phyloP scores from a whole-genome alignment of 2,888 invertebrate genomes.

The Nemurella pictetii region DNA sequence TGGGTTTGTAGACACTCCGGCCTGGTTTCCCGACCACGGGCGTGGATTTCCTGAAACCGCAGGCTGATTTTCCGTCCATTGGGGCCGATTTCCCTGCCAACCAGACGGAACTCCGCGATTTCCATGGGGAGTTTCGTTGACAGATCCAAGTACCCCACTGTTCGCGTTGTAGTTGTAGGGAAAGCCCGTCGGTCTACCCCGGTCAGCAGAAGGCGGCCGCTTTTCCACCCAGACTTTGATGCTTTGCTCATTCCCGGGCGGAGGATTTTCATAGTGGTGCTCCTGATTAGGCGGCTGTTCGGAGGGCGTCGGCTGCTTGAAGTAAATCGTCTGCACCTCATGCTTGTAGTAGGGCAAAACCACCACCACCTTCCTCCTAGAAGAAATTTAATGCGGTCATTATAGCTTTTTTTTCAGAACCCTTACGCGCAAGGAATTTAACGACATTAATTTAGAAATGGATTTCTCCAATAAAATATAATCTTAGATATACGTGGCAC shows the following conservation, averaged over 20 bases:
- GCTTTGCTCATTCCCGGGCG: not conserved
- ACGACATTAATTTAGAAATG: too few relatives aligned
- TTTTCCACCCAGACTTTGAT: not conserved
- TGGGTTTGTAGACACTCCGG: not conserved
- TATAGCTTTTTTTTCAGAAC: too few relatives aligned
- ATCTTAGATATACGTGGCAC: too few relatives aligned
- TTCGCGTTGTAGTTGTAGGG: not conserved
- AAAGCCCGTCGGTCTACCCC: not conserved
- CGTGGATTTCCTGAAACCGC: not conserved
- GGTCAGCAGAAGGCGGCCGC: not conserved
- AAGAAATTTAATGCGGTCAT: too few relatives aligned
- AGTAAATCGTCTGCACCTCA: not conserved
- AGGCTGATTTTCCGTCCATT: not conserved
- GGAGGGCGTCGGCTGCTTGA: not conserved
- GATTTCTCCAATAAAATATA: not conserved
- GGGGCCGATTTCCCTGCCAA: not conserved
- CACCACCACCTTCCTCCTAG: not conserved
- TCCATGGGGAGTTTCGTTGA: not conserved
- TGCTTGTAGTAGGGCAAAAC: not conserved
- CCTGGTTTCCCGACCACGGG: not conserved
- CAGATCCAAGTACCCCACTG: not conserved
- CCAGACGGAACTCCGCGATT: not conserved
- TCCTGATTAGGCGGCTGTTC: not conserved
- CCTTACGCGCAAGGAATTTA: not conserved
- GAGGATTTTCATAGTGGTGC: not conserved